Conservation (phyloP, 35 echinoderm and acorn worm genomes). For the Stichopus chloronotus region DNA sequence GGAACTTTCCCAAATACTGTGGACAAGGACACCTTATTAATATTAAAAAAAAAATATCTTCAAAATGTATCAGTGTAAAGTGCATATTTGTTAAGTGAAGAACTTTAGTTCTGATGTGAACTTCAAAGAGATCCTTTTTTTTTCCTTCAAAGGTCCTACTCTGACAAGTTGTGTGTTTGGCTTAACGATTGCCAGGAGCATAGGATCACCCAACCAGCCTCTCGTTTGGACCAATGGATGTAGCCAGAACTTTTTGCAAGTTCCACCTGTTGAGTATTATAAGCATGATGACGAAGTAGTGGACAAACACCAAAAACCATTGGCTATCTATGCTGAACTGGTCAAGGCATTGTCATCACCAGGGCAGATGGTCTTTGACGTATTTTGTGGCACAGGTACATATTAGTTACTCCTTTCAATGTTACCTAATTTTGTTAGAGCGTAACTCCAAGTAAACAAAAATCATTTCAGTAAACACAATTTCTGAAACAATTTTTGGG, state of each 20-base stretch:
- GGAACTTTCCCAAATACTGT: too few species aligned
- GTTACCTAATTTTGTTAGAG: background rate
- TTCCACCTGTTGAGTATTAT: background rate
- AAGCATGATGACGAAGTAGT: background rate
- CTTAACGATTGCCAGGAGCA: background rate
- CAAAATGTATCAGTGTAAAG: background rate
- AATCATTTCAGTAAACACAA: background rate
- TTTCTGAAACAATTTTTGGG: too few species aligned
- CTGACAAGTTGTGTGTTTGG: conserved; percentile 18
- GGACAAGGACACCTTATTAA: background rate
- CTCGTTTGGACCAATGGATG: background rate
- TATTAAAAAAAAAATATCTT: background rate
- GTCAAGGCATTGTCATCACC: background rate
- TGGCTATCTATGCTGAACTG: background rate
- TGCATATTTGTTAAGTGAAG: background rate
- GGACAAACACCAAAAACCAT: background rate
- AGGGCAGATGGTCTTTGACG: background rate
- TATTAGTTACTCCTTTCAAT: background rate
- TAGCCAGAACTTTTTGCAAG: background rate
- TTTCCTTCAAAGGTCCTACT: background rate
- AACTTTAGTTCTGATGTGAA: background rate
- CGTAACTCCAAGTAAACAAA: background rate
- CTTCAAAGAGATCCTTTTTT: background rate
- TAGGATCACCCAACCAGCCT: background rate
- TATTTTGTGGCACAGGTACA: background rate